Evolutionary conservation across 2,888 invertebrate species (phyloP).

Genomic region (Rotaria magnacalcarata): DNA sequence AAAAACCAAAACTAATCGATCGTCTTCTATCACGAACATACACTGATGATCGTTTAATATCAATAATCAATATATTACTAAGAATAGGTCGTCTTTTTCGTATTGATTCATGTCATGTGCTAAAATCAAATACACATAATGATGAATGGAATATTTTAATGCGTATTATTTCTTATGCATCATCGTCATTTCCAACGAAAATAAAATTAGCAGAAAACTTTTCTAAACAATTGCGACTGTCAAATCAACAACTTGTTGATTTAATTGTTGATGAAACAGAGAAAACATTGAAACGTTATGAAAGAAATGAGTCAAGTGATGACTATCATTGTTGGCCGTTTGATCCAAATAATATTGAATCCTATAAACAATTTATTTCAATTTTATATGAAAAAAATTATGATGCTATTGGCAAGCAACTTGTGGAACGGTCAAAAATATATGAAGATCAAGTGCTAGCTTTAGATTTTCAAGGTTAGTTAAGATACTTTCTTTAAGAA

Average conservation of each 20-base stretch:
- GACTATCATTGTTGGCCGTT: constrained; percentile 20
- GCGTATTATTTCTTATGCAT: not conserved
- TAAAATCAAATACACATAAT: not conserved
- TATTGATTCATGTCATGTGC: not conserved
- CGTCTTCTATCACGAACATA: not conserved
- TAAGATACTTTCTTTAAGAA: not conserved
- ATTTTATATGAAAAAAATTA: constrained; percentile 18
- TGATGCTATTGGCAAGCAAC: constrained; percentile 9
- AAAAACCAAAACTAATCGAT: constrained; percentile 23
- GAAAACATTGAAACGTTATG: not conserved
- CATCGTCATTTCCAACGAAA: constrained; percentile 3
- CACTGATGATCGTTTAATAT: not conserved
- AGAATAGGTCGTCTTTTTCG: not conserved
- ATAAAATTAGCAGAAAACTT: constrained; percentile 4
- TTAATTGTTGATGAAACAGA: constrained; percentile 21
- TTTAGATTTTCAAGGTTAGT: not conserved
- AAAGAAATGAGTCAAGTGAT: not conserved
- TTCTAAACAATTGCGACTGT: not conserved
- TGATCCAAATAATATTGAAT: constrained; percentile 29
- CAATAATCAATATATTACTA: not conserved
- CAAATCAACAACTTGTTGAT: not conserved
- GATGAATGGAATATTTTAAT: constrained; percentile 1
- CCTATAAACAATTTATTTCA: constrained; percentile 8
- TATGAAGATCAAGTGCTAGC: not conserved
- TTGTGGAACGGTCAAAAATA: not conserved